Evolutionary conservation across 2,888 invertebrate genomes (phyloP).

Genomic region (Hypselothyrea guttata): DNA sequence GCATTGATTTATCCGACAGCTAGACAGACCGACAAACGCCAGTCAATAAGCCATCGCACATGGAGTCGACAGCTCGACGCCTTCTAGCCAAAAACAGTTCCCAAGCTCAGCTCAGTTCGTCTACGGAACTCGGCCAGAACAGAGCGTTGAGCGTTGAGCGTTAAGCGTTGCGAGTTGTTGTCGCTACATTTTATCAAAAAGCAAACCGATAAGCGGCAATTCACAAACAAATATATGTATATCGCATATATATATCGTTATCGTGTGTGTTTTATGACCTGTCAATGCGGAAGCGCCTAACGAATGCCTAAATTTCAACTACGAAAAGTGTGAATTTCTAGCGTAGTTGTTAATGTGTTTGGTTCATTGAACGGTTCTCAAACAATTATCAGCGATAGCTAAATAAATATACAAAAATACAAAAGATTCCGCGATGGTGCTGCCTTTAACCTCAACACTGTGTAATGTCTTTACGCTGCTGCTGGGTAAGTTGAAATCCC

Average conservation of each 20-base stretch:
- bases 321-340: constrained; percentile 40
- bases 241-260: background rate
- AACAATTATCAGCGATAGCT: constrained; percentile 15
- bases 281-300: constrained; percentile 55
- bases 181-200: background rate
- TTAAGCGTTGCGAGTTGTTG: background rate
- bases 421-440: constrained; percentile 69
- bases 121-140: constrained; percentile 65
- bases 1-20: constrained; percentile 43
- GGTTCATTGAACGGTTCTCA: constrained; percentile 61
- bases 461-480: constrained; percentile 81
- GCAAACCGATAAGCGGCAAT: constrained; percentile 26
- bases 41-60: constrained; percentile 34
- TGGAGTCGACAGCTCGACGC: constrained; percentile 13
- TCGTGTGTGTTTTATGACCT: constrained; percentile 15
- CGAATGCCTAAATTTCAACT: constrained; percentile 30
- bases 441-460: constrained; percentile 79
- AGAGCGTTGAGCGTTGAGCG: constrained; percentile 46
- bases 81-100: constrained; percentile 42
- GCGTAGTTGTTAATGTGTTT: constrained; percentile 13
- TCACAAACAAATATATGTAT: too few relatives aligned
- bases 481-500: constrained; percentile 78
- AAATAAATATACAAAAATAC: too few relatives aligned
- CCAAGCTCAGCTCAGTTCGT: constrained; percentile 53
- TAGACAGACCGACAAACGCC: constrained; percentile 11